Evolutionary conservation across 2,113 vertebrate genomes (phyloP), one percentile per base, ranked within the genome.

Genomic region (Rhinopomastus cyanomelas): DNA sequence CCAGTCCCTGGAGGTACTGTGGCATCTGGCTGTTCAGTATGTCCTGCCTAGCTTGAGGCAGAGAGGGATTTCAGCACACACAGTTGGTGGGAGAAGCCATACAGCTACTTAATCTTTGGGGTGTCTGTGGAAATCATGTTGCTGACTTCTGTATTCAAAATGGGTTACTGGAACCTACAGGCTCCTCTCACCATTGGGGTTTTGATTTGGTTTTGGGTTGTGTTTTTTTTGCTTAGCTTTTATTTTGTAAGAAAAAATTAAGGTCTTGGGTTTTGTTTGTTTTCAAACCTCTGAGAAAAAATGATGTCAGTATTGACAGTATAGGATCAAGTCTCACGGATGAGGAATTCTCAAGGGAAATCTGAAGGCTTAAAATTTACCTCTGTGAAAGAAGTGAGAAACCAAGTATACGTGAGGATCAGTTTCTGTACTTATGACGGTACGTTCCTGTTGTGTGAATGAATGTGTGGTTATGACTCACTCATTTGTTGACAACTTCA

Each of bases 11-110:
- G 52, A 48, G 27, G 39, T 12, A 52, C 39, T 8, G 5, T 13
- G 17, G 16, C n/a, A 53, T 56, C 64, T 46, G 23, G 27, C 51
- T 81, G 4, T 12, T 36, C 11, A 26, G 12, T 60, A 18, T 84
- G 65, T 69, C 52, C 52, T 42, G 22, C 13, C 19, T 69, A 42
- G 22, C 42, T 59, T 32, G 53, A 57, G 88, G 12, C 60, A 46
- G 62, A 46, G 51, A 81, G 6, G 11, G 21, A 12, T 18, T 78
- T 62, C 19, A 30, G 2, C 0, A 0, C 30, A 6, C 2, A 3
- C 2, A 27, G 26, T n/a, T 5, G 1, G 6, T 59, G 42, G 25
- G 56, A 84, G 36, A 59, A 69, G 29, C n/a, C 61, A 0, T 53
- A 11, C 1, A 8, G 19, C 61, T 16, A 8, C 12, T 25, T 51